Evolutionary conservation across 2,797 vertebrate genomes (phyloP).

Genomic region (Glossophaga mutica): DNA sequence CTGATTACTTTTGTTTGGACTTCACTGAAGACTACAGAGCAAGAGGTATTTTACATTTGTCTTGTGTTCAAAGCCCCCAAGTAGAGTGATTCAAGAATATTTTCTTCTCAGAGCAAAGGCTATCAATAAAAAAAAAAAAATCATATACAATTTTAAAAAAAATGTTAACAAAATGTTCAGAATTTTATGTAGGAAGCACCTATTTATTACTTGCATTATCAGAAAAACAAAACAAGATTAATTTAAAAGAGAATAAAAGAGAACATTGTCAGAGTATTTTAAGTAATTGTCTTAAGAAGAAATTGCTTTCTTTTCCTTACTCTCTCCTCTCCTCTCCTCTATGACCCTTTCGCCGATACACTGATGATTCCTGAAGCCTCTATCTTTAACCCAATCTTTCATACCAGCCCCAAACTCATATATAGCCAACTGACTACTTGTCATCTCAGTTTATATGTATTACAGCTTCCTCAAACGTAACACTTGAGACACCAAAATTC

Average conservation of each 20-base stretch:
- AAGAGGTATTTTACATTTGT: constrained; percentile 5
- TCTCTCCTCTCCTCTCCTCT: not conserved
- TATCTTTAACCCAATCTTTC: not conserved
- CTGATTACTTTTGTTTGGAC: constrained; percentile 28
- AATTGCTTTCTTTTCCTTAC: not conserved
- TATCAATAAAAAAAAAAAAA: not conserved
- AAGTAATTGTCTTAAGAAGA: not conserved
- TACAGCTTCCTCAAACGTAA: not conserved
- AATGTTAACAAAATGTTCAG: not conserved
- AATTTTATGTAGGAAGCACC: not conserved
- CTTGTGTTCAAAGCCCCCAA: not conserved
- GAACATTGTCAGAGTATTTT: not conserved
- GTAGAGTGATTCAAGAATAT: not conserved
- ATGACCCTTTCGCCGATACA: not conserved
- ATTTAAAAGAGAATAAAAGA: not conserved
- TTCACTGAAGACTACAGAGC: constrained; percentile 19
- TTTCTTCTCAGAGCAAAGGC: constrained; percentile 5
- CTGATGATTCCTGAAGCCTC: not conserved
- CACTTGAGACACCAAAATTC: not conserved
- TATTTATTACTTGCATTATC: not conserved
- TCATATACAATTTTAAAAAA: not conserved
- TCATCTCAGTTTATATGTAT: not conserved
- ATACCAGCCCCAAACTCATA: not conserved
- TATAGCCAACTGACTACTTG: not conserved
- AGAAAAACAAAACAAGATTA: not conserved